Percentiles rank a stretch among this genome's conserved stretches.
Conservation (phyloP, 2,797 vertebrate genomes). For the Ctenosaura bakeri region DNA sequence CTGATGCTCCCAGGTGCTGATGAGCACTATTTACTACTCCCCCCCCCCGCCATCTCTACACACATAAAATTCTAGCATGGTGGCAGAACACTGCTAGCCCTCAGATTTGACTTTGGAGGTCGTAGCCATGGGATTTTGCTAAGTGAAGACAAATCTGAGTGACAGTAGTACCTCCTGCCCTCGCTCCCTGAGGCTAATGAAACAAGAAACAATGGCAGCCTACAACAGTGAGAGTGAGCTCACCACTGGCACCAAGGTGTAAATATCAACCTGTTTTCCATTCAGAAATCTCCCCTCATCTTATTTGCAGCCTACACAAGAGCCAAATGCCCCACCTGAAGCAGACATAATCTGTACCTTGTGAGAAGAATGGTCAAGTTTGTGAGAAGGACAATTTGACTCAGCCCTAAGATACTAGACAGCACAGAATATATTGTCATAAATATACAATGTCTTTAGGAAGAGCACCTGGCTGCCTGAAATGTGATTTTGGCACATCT, state of each 20-base stretch:
- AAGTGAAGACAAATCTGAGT: background rate
- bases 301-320: background rate
- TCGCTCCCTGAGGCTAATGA: background rate
- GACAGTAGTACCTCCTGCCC: background rate
- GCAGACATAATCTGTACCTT: background rate
- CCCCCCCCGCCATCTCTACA: background rate
- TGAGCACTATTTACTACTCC: background rate
- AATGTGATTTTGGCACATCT: conserved; percentile 14
- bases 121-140: background rate
- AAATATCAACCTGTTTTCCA: background rate
- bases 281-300: background rate
- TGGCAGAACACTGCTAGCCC: background rate
- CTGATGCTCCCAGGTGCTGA: background rate
- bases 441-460: background rate
- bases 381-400: background rate
- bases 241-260: background rate
- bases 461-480: conserved; percentile 9
- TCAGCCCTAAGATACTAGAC: background rate
- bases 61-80: background rate
- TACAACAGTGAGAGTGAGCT: background rate
- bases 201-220: background rate
- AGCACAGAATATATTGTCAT: background rate
- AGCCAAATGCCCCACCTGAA: background rate
- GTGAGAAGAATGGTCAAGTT: background rate
- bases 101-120: background rate